Evolutionary conservation across 2,888 invertebrate genomes (phyloP), one percentile per base, ranked within the genome.

Genomic region (Quadroppia sp.): DNA sequence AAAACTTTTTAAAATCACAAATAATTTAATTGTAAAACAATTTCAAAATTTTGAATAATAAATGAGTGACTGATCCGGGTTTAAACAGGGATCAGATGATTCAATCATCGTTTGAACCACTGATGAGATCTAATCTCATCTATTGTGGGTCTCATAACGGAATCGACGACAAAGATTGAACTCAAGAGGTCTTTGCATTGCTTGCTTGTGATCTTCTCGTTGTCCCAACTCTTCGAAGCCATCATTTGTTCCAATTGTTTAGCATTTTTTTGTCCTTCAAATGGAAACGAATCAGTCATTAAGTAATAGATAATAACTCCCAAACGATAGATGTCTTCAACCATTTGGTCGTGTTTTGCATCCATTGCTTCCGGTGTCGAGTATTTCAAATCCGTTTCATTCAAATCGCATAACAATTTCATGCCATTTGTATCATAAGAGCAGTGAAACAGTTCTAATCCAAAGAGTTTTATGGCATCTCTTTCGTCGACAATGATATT

Each of bases 391-490:
- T 40, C 32, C 2, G 40, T 11, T 2, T 67, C 40, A 42, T 9
- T 40, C 1, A 32, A 30, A 17, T 2, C 20, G 11, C 40, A 67
- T 13, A 32, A 30, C 1, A 20, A 2, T 42, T 67, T 67, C 9
- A 20, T 23, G 1, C 67, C 67, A 42, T 20, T 42, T 6, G 42
- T 40, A 3, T 9, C 6, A 42, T 67, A 67, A 11, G 32, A 3
- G 20, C 4, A 23, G 25, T 67, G 67, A 13, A 67, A 67, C 23
- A 42, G 42, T 15, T 67, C 67, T 42, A 67, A 67, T 20, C 67
- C 67, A 32, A 67, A 67, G 1, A 67, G 32, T 42, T 67, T 67
- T 17, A 67, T 20, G 13, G 6, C 23, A 7, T 42, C 40, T 13
- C 13, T 40, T 1, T 23, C 9, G 42, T 67, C 67, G 23, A 32